Evolutionary conservation across 1,140 invertebrate species (phyloP), one percentile per base, ranked within the genome.

Genomic region (Pseudoatta argentina): DNA sequence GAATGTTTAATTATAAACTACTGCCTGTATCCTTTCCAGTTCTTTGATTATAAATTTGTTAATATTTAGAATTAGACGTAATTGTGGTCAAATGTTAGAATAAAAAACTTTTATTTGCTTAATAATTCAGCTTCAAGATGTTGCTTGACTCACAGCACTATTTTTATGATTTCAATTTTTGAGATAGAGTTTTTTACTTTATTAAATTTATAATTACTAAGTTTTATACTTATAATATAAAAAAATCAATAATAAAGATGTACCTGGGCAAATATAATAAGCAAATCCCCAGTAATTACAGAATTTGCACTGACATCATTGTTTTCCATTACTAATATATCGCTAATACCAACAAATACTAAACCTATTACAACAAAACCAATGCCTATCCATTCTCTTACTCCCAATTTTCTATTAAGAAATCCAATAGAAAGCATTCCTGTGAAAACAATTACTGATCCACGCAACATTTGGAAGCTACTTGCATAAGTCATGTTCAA

Each of bases 391-490:
- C 98, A 99, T 95, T 99, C 97, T 87, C 96, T 96, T 18, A 89
- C 92, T 79, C 95, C 96, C 44, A 98, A 96, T 66, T 95, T 96
- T 86, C 97, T 96, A 21, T 97, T 96, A 3, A 99, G 95, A 94
- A 99, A 99, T 44, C 97, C 97, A n/a, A 98, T 97, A 30, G 98
- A 99, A 0, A 99, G 95, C 12, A 99, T 93, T 3, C 98, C 98
- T 61, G 99, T 99, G 94, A 99, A 99, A 10, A 99, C 96, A 85
- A 99, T 99, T 0, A 99, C 97, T 86, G 98, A 97, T 97, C 98
- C 98, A 96, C 99, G 96, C 88, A 99, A 97, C 99, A 99, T 99
- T 96, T 99, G 99, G 94, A 99, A 99, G 92, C 98, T 99, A 78
- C 98, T 99, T 1, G 98, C 97, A 94, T 98, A 99, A 0, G 99